These are phyloP conservation scores for Polyodon spathula DNA, from an alignment of 2,113 vertebrate genomes.

Conservation along the genomic window DNA sequence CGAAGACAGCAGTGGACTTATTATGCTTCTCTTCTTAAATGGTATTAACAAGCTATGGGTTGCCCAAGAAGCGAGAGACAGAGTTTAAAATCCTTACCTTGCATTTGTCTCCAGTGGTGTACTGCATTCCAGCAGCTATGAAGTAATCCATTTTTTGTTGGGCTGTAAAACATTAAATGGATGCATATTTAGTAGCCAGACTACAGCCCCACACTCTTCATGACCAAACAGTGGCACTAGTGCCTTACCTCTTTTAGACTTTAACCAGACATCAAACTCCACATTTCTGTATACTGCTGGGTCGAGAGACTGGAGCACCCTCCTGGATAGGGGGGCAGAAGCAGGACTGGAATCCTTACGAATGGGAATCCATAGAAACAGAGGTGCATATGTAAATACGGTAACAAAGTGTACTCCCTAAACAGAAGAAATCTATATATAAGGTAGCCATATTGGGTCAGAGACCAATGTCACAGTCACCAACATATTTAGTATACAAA, in stretches of 20 bases:
- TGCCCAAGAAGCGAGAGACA: too few relatives aligned
- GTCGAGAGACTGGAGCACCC: slow-evolving; percentile 72
- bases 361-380: too few relatives aligned
- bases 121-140: slow-evolving; percentile 91
- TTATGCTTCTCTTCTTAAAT: too few relatives aligned
- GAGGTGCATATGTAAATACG: too few relatives aligned
- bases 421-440: too few relatives aligned
- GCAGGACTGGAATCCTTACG: neutral
- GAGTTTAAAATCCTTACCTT: slow-evolving; percentile 61
- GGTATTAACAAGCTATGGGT: too few relatives aligned
- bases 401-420: too few relatives aligned
- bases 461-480: too few relatives aligned
- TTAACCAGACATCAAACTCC: slow-evolving; percentile 82
- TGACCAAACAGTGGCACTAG: neutral
- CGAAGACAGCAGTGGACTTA: too few relatives aligned
- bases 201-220: neutral
- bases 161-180: slow-evolving; percentile 49
- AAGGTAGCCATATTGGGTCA: too few relatives aligned
- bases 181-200: neutral
- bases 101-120: slow-evolving; percentile 78
- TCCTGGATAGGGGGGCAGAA: slow-evolving; percentile 46
- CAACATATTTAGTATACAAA: too few relatives aligned
- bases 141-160: slow-evolving; percentile 88
- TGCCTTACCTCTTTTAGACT: slow-evolving; percentile 66
- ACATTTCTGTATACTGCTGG: slow-evolving; percentile 75